These are phyloP conservation scores for Chromobotia macracanthus DNA, from an alignment of 2,797 vertebrate species.

Conservation along the genomic window DNA sequence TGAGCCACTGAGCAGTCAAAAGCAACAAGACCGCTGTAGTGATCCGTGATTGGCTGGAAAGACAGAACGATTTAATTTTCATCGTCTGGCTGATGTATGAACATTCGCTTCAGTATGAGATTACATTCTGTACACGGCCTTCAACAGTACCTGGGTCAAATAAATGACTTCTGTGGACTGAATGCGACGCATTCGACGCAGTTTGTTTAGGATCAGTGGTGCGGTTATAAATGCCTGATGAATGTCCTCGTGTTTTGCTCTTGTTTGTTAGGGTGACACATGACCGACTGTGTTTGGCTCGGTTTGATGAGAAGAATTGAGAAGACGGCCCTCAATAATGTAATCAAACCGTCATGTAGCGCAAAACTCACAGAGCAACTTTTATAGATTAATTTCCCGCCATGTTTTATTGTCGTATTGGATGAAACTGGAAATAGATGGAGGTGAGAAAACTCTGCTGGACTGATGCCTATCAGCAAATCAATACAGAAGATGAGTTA, in stretches of 20 bases:
- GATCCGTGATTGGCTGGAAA: slow-evolving; percentile 57
- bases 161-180: slow-evolving; percentile 29
- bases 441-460: slow-evolving; percentile 63
- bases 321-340: slow-evolving; percentile 21
- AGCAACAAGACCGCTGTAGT: slow-evolving; percentile 51
- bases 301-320: not conserved
- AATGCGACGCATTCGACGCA: slow-evolving; percentile 35
- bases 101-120: slow-evolving; percentile 23
- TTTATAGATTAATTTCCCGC: slow-evolving; percentile 60
- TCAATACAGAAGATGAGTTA: slow-evolving; percentile 38
- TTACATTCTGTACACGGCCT: slow-evolving; percentile 37
- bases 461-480: slow-evolving; percentile 67
- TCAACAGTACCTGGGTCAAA: slow-evolving; percentile 6
- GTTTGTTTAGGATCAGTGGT: not conserved
- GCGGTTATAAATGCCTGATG: slow-evolving; percentile 10
- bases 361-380: slow-evolving; percentile 55
- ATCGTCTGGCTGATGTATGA: slow-evolving; percentile 41
- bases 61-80: slow-evolving; percentile 56
- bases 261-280: slow-evolving; percentile 13
- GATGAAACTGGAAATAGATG: slow-evolving; percentile 51
- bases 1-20: slow-evolving; percentile 36
- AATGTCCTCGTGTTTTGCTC: not conserved
- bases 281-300: slow-evolving; percentile 10
- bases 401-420: slow-evolving; percentile 56
- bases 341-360: slow-evolving; percentile 41